Conservation (phyloP, 2,113 vertebrate species). For the Myodes glareolus region DNA sequence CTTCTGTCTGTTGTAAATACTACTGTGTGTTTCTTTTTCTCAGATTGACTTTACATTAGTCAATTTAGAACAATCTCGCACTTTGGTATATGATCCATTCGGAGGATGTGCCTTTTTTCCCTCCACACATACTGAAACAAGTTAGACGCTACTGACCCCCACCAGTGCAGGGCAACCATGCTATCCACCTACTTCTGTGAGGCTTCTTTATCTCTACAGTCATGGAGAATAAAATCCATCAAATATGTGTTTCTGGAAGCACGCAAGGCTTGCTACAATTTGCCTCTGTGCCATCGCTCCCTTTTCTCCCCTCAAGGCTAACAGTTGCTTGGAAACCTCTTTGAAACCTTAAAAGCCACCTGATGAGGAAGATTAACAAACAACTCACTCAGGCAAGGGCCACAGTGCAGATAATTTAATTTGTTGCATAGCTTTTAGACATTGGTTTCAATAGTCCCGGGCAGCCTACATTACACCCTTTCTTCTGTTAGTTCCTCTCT, state of each 20-base stretch:
- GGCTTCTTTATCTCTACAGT: not conserved
- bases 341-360: constrained; percentile 63
- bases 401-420: not conserved
- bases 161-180: not conserved
- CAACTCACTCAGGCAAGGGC: not conserved
- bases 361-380: constrained; percentile 30
- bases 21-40: not conserved
- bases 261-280: not conserved
- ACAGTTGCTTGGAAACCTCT: constrained; percentile 71
- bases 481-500: fast-evolving
- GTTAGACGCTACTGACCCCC: not conserved
- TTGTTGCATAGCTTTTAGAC: not conserved
- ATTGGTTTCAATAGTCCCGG: not conserved
- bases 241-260: not conserved
- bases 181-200: not conserved
- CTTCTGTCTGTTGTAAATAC: not conserved
- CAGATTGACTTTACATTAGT: constrained; percentile 4
- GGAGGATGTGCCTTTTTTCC: not conserved
- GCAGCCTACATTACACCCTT: not conserved
- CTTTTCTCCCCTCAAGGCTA: constrained; percentile 41
- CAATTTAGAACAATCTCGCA: not conserved
- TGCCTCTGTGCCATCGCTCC: not conserved
- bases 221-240: not conserved
- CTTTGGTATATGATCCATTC: not conserved
- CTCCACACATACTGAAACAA: not conserved